Conservation (phyloP, 2,888 invertebrate genomes). For the Aproaerema taeniolella region DNA sequence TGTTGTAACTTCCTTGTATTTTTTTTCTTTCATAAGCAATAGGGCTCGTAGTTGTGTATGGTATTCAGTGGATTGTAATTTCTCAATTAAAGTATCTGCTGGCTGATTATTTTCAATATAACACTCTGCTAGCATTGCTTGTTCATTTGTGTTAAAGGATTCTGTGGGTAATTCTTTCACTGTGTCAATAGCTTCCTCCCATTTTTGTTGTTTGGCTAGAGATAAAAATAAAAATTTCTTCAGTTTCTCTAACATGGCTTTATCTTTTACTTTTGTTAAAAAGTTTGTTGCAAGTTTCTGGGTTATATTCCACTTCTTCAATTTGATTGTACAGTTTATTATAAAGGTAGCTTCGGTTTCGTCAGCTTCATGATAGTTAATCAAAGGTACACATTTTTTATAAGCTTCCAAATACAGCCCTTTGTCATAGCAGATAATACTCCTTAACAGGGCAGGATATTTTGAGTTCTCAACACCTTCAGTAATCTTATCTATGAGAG, state of each 20-base stretch:
- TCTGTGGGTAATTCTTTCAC: constrained; percentile 43
- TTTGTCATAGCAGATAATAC: constrained; percentile 71
- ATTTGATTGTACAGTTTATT: constrained; percentile 54
- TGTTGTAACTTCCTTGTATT: constrained; percentile 73
- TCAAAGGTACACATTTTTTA: constrained; percentile 58
- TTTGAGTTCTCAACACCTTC: constrained; percentile 77
- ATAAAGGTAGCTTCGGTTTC: constrained; percentile 52
- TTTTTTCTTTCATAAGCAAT: constrained; percentile 62
- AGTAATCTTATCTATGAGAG: constrained; percentile 70
- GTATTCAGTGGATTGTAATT: constrained; percentile 41
- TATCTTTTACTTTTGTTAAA: constrained; percentile 50
- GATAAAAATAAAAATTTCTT: constrained; percentile 50
- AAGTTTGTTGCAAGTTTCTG: constrained; percentile 61
- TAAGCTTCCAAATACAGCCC: constrained; percentile 76
- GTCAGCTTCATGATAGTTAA: constrained; percentile 58
- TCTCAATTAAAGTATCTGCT: constrained; percentile 39
- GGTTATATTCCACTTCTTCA: constrained; percentile 59
- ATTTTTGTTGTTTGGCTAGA: constrained; percentile 64
- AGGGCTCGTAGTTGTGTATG: constrained; percentile 67
- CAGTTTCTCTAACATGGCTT: constrained; percentile 35
- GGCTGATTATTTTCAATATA: constrained; percentile 49
- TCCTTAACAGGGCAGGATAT: constrained; percentile 79
- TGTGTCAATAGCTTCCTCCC: constrained; percentile 62
- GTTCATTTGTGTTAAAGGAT: constrained; percentile 37
- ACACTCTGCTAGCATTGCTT: constrained; percentile 51